phyloP scores from a whole-genome alignment of 2,113 vertebrate species.

The Xerus inauris region DNA sequence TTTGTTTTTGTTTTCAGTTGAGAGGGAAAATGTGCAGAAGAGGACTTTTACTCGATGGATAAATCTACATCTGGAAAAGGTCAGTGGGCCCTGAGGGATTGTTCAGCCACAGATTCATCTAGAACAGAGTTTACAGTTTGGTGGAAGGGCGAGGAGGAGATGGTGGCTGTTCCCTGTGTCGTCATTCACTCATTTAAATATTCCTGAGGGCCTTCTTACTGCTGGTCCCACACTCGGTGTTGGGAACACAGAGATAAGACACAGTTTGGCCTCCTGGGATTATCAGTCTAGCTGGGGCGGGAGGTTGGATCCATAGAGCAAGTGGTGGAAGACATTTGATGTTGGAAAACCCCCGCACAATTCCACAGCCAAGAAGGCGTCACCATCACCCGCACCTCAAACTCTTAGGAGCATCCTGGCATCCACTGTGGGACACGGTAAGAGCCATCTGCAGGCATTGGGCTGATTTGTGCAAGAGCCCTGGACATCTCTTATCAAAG shows the following conservation, averaged over 20 bases:
- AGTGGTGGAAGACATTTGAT: not conserved
- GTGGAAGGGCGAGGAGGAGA: fast-evolving
- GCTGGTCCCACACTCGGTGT: fast-evolving
- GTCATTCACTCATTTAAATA: fast-evolving
- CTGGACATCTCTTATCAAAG: not conserved
- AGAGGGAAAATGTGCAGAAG: conserved; percentile 97
- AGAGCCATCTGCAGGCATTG: not conserved
- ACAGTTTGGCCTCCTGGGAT: not conserved
- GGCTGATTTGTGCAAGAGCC: not conserved
- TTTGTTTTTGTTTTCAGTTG: conserved; percentile 91
- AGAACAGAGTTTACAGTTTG: fast-evolving
- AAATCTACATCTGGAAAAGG: conserved; percentile 97
- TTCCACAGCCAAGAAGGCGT: not conserved
- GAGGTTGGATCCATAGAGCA: not conserved
- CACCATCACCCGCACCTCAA: not conserved
- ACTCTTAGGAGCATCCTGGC: not conserved
- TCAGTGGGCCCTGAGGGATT: conserved; percentile 68
- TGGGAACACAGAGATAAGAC: not conserved
- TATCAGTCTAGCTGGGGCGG: not conserved
- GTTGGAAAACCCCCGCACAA: not conserved
- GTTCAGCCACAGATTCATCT: fast-evolving
- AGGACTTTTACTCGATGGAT: conserved; percentile 99
- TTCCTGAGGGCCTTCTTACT: not conserved
- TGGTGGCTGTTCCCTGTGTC: fast-evolving
- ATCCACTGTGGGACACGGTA: not conserved